Conservation (phyloP, 2,113 vertebrate species). For the Boleophthalmus pectinirostris region DNA sequence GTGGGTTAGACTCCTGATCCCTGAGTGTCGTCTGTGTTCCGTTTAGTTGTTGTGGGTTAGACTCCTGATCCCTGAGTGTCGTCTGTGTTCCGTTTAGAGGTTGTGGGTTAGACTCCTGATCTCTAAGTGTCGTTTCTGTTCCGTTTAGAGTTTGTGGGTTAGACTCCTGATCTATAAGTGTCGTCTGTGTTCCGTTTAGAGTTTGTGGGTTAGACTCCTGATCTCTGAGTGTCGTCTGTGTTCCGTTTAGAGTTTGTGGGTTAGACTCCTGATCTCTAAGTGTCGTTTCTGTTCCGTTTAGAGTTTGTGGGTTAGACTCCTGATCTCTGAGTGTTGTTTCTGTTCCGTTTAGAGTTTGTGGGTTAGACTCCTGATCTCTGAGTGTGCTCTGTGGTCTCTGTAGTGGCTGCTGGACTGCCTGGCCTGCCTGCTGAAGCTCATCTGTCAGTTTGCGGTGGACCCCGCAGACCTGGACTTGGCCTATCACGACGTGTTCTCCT, state of each 20-base stretch:
- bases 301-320: background rate
- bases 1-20: background rate
- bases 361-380: background rate
- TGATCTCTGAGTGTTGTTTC: no score
- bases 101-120: background rate
- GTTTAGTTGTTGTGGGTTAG: background rate
- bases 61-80: background rate
- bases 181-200: no score
- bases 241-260: no score
- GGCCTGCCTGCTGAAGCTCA: constrained; percentile 96
- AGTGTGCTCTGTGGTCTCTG: background rate
- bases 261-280: background rate
- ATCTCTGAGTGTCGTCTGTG: no score
- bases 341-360: no score
- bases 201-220: background rate
- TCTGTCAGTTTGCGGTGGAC: constrained; percentile 98
- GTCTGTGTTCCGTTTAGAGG: no score
- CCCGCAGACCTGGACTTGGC: constrained; percentile 95
- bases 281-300: no score
- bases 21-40: no score
- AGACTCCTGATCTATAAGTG: background rate
- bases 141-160: background rate
- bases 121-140: no score
- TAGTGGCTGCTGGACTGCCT: constrained; percentile 98
- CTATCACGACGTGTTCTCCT: constrained; percentile 97